Evolutionary conservation across 2,888 invertebrate species (phyloP).

Genomic region (Drosophila rellima): DNA sequence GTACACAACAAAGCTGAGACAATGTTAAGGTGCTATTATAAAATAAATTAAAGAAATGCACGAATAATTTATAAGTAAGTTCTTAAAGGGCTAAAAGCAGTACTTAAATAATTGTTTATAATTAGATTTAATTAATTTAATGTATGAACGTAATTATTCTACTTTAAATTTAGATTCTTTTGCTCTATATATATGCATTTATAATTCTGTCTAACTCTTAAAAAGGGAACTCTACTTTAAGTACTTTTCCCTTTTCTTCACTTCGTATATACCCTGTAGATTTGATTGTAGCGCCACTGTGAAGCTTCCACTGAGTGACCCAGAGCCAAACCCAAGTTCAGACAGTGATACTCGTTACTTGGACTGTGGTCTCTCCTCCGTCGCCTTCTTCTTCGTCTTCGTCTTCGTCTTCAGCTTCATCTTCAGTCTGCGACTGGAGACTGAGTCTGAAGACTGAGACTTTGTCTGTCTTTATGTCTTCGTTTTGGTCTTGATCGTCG

Average conservation of each 20-base stretch:
- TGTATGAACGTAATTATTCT: too few species aligned
- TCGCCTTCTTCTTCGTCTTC: constrained; percentile 12
- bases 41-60: too few species aligned
- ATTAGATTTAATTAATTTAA: too few species aligned
- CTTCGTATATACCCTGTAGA: constrained; percentile 2
- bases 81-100: too few species aligned
- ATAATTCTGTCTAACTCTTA: not conserved
- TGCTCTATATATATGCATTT: too few species aligned
- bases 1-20: too few species aligned
- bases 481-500: constrained; percentile 6
- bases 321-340: constrained; percentile 51
- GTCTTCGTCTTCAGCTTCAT: not conserved
- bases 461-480: constrained; percentile 14
- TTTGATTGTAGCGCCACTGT: constrained; percentile 35
- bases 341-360: constrained; percentile 47
- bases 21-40: too few species aligned
- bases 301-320: constrained; percentile 45
- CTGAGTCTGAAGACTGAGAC: constrained; percentile 9
- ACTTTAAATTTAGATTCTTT: too few species aligned
- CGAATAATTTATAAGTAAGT: too few species aligned
- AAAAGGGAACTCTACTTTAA: not conserved
- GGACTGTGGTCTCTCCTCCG: constrained; percentile 24
- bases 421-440: not conserved
- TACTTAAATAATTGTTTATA: too few species aligned
- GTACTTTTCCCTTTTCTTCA: not conserved